Evolutionary conservation across 2,888 invertebrate species (phyloP).

Genomic region (Julus scanicus): DNA sequence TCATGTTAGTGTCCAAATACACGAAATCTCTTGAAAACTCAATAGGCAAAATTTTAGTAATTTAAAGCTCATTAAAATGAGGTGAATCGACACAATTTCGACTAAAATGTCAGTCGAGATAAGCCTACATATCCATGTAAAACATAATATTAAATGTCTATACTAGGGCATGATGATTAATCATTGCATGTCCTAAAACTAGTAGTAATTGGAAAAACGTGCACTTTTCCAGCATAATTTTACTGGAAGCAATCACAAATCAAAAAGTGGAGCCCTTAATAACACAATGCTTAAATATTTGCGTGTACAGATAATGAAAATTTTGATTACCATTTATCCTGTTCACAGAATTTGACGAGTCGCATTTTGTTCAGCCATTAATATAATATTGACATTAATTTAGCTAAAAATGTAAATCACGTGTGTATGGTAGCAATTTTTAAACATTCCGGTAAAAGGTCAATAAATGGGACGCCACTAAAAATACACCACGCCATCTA

Average conservation of each 20-base stretch:
- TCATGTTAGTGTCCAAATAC: neutral
- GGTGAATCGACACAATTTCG: neutral
- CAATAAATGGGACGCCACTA: too few species aligned
- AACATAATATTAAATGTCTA: neutral
- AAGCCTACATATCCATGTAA: neutral
- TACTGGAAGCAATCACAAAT: neutral
- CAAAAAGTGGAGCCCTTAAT: conserved; percentile 3
- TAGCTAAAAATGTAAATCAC: neutral
- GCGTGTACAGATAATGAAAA: neutral
- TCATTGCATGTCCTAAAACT: conserved; percentile 2
- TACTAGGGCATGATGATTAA: conserved; percentile 37
- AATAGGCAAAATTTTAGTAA: too few species aligned
- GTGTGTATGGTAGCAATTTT: neutral
- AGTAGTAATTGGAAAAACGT: conserved; percentile 6
- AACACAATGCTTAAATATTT: neutral
- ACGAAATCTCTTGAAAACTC: neutral
- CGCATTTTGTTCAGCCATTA: neutral
- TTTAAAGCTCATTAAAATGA: neutral
- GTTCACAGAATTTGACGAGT: neutral
- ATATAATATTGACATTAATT: neutral
- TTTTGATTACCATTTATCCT: neutral
- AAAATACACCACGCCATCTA: too few species aligned
- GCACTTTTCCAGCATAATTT: neutral
- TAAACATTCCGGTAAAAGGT: neutral
- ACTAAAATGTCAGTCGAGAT: neutral